Base-by-base conservation (phyloP, 2,888 invertebrate genomes). In the Cheilosia pagana region DNA sequence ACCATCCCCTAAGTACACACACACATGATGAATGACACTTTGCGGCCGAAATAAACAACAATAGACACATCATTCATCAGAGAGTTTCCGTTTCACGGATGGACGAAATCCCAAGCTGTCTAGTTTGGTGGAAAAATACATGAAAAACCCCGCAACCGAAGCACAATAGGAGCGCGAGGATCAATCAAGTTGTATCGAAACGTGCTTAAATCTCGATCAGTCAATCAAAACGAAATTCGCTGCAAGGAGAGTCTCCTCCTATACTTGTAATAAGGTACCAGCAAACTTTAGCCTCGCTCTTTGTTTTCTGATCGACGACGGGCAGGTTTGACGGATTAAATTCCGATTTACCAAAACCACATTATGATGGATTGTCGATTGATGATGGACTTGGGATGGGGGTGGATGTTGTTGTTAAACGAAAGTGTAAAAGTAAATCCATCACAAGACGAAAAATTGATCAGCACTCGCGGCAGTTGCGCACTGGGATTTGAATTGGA, bases 61-160 rank as follows among this genome's bases (percentile, higher is more conserved):
- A 65, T 48, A 65, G 76, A 60, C 68, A 77, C 68, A 70, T 77
- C 77, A 77, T 70, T 72, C 78, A 71, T 78, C 63, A 52, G 57
- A 28, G 71, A 23, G 57, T 71, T 78, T 78, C 63, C 62, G 28
- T 35, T 72, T 67, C 10, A 3, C 14, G 55, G 62, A 35, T 71
- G 63, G 78, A 71, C 72, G 57, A 78, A 78, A 78, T 72, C 78
- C 71, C 78, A 59, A 71, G 71, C 78, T 78, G 78, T 78, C 78
- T 72, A 77, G 68, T 45, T 31, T 62, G 60, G 45, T 31, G 55
- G 68, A 55, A 62, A 68, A 28, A 23, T 52, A 68, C 76, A 68
- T 77, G 77, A 77, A 77, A 77, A 77, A 68, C 62, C 77, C 77
- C 77, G 77, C 67, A 50, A 19, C 19, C 65, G 48, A 48, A 57